Evolutionary conservation across 2,113 vertebrate genomes (phyloP).

Genomic region (Amia ocellicauda): DNA sequence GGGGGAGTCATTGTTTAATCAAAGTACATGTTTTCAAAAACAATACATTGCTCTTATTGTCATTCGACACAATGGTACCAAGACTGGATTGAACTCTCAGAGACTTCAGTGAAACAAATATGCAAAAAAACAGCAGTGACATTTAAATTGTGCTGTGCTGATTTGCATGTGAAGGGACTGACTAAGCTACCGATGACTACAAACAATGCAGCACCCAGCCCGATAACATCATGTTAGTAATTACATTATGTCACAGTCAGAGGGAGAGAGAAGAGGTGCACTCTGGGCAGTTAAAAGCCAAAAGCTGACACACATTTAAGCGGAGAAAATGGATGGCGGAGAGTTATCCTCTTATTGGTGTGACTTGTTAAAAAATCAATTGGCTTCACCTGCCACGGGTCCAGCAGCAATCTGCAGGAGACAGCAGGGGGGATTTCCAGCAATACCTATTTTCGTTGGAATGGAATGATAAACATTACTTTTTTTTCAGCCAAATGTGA

Average conservation of each 20-base stretch:
- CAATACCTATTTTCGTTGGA: not conserved
- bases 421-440: not conserved
- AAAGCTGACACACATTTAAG: not conserved
- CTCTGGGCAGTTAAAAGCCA: not conserved
- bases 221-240: not conserved
- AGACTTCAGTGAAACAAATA: too few species aligned
- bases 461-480: not conserved
- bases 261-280: not conserved
- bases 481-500: not conserved
- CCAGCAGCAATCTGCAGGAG: not conserved
- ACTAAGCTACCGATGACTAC: not conserved
- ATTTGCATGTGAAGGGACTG: too few species aligned
- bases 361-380: constrained; percentile 2
- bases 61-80: too few species aligned
- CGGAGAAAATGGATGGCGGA: too few species aligned
- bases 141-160: too few species aligned
- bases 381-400: constrained; percentile 3
- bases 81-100: too few species aligned
- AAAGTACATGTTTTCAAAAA: too few species aligned
- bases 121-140: too few species aligned
- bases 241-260: not conserved
- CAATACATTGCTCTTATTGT: too few species aligned
- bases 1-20: too few species aligned
- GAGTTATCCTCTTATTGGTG: not conserved
- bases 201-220: too few species aligned